Percentiles rank a stretch among this genome's conserved stretches.
These are phyloP conservation scores for Leptonema lineaticorne DNA, from an alignment of 1,140 invertebrate genomes.

Conservation along the genomic window DNA sequence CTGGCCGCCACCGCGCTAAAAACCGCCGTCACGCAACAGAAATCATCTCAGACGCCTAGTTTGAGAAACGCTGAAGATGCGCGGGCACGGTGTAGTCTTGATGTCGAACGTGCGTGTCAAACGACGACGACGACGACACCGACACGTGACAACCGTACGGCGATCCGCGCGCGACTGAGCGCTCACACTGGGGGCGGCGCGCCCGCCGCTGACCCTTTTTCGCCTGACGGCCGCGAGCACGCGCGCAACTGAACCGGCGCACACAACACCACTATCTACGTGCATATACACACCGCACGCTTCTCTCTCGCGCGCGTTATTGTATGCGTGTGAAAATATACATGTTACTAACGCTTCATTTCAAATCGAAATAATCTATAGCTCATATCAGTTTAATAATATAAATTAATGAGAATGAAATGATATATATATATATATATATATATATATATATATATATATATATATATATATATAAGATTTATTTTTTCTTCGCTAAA, in stretches of 20 bases:
- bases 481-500: too few species aligned
- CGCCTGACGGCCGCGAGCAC: conserved; percentile 1
- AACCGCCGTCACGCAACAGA: conserved; percentile 6
- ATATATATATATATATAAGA: too few species aligned
- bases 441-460: too few species aligned
- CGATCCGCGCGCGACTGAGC: neutral
- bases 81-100: neutral
- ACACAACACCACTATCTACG: neutral
- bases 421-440: too few species aligned
- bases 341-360: too few species aligned
- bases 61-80: neutral
- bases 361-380: too few species aligned
- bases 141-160: neutral
- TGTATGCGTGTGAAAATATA: too few species aligned
- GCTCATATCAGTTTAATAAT: too few species aligned
- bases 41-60: neutral
- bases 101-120: neutral
- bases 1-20: conserved; percentile 3
- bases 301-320: neutral
- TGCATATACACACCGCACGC: neutral
- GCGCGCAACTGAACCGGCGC: neutral
- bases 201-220: conserved; percentile 14
- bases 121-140: neutral
- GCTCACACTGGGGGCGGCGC: neutral
- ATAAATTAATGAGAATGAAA: too few species aligned